Base-by-base conservation (phyloP, 37 sponge, comb jelly and placozoan genomes). In the Theonella swinhoei region DNA sequence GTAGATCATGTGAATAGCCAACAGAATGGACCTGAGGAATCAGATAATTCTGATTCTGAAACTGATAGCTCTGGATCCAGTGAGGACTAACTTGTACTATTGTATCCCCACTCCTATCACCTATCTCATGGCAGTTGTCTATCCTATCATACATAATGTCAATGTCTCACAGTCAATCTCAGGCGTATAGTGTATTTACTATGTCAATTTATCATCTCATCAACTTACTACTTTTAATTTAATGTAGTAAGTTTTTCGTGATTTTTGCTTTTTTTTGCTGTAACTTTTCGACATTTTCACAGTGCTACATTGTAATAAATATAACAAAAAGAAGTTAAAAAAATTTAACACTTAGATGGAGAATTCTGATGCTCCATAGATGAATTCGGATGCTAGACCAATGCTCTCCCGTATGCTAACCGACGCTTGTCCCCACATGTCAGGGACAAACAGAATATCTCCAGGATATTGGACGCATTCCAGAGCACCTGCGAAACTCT, bases 391-490 rank as follows among this genome's bases (percentile, higher is more conserved):
- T 17, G 88, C 78, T 0, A 96, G 1, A 1, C 94, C 97, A n/a
- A 96, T 60, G 54, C 89, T 91, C 59, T 96, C 97, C 66, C 78
- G 76, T 41, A 96, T 64, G 70, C 91, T 91, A 23, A 96, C 77
- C 20, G 77, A 82, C 25, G 88, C 91, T 40, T 88, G 91, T 23
- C 87, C 91, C 97, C 97, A 96, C 88, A 96, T 79, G 59, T 93
- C 97, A 19, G 97, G 97, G 0, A 96, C 82, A 70, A 89, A 88
- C 61, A 96, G 32, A 22, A 96, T 37, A 40, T 96, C 97, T 0
- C 94, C 94, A 25, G 91, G 81, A 29, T 86, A 59, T 70, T 96
- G 97, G 23, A 88, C 80, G 77, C 97, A 96, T 82, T 95, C 95
- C 71, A 91, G 47, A 23, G 83, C 89, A 68, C 70, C 72, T 60